Percentiles rank a stretch among this genome's conserved stretches.
Conservation (phyloP, 35 echinoderm and acorn worm genomes). For the Anneissia japonica region DNA sequence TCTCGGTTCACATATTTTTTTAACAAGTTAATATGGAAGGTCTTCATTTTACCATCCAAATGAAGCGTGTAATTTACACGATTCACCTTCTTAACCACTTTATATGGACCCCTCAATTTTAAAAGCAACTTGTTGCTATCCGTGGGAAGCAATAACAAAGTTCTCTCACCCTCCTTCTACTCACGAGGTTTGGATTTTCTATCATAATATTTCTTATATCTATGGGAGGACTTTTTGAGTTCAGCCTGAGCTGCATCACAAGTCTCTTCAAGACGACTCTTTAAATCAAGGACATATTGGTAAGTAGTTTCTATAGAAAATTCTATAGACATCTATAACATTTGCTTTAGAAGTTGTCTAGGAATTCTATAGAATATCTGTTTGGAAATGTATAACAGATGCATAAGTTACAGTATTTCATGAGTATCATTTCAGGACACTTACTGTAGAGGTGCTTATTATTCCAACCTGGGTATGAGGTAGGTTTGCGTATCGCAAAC, state of each 20-base stretch:
- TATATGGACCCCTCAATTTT: neutral
- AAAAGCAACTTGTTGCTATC: too few species aligned
- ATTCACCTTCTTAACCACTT: neutral
- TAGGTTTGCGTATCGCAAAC: too few species aligned
- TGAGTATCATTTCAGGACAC: too few species aligned
- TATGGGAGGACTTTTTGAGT: neutral
- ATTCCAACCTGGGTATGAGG: too few species aligned
- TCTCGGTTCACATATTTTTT: neutral
- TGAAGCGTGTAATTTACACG: neutral
- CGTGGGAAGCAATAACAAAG: neutral
- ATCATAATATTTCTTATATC: neutral
- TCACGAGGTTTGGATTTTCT: neutral
- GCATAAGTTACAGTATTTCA: too few species aligned
- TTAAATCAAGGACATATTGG: too few species aligned
- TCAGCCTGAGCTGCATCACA: neutral
- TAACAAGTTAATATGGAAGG: neutral
- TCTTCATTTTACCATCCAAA: neutral
- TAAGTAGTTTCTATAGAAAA: neutral
- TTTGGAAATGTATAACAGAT: too few species aligned
- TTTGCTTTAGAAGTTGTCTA: too few species aligned
- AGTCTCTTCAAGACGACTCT: neutral
- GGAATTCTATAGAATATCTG: too few species aligned
- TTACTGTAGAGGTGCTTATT: too few species aligned
- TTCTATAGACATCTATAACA: too few species aligned
- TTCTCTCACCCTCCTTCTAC: neutral